phyloP scores from a whole-genome alignment of 2,113 vertebrate species.

The Semnornis frantzii region DNA sequence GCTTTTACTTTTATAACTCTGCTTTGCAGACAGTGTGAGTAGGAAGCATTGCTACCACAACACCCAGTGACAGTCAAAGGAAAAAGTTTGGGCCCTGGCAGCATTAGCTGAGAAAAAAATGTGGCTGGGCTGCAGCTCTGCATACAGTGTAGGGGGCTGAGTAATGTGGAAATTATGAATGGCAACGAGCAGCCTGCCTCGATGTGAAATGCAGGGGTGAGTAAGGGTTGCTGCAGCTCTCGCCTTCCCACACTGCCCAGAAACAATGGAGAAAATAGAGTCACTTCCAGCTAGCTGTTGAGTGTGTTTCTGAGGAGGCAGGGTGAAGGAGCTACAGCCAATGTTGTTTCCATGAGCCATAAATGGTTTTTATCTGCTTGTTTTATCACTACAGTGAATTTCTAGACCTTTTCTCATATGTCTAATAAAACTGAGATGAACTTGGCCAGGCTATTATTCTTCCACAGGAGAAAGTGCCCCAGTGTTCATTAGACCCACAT shows the following conservation, averaged over 20 bases:
- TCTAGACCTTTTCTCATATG: neutral
- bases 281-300: neutral
- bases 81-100: neutral
- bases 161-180: neutral
- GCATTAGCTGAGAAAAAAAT: neutral
- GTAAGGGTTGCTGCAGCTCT: neutral
- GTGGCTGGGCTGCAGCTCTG: neutral
- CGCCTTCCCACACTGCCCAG: neutral
- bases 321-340: neutral
- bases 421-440: neutral
- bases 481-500: neutral
- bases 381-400: neutral
- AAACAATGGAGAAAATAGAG: neutral
- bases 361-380: neutral
- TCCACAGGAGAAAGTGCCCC: neutral
- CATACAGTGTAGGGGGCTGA: fast-evolving
- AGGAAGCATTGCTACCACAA: neutral
- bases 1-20: neutral
- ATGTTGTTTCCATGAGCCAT: neutral
- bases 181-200: neutral
- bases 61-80: fast-evolving
- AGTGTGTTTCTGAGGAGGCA: fast-evolving
- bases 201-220: neutral
- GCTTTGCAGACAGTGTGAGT: neutral
- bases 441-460: neutral